phyloP scores from a whole-genome alignment of 2,113 vertebrate species.

The Dicrurus megarhynchus region DNA sequence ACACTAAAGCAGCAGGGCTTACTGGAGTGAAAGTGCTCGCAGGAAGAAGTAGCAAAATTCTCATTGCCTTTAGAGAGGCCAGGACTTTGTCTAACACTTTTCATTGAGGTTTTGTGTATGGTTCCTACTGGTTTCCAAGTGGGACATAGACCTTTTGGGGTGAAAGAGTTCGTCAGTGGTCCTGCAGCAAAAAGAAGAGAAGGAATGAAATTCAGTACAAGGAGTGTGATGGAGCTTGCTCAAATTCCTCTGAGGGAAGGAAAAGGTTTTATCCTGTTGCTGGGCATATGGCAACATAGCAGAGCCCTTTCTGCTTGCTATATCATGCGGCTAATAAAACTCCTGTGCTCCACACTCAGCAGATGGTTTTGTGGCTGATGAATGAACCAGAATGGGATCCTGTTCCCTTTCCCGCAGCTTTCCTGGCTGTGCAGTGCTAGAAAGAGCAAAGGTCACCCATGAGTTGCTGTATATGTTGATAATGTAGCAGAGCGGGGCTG shows the following conservation, averaged over 20 bases:
- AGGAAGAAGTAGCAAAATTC: not conserved
- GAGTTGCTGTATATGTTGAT: not conserved
- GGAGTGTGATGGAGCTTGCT: not conserved
- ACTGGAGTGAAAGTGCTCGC: not conserved
- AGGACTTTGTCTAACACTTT: not conserved
- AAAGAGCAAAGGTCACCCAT: not conserved
- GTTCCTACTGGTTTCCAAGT: not conserved
- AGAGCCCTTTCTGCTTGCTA: slow-evolving; percentile 17
- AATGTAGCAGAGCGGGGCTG: not conserved
- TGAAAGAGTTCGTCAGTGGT: not conserved
- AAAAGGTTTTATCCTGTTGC: slow-evolving; percentile 1
- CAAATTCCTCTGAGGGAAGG: not conserved
- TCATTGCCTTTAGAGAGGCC: not conserved
- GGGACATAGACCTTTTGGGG: not conserved
- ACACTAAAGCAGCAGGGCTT: not conserved
- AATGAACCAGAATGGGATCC: slow-evolving; percentile 16
- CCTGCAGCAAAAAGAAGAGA: not conserved
- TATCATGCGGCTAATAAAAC: slow-evolving; percentile 39
- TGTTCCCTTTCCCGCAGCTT: not conserved
- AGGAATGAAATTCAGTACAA: not conserved
- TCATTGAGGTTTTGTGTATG: not conserved
- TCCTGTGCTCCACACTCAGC: not conserved
- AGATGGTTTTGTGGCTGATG: slow-evolving; percentile 44
- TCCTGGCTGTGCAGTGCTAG: not conserved
- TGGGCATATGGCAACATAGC: not conserved